Evolutionary conservation across 2,113 vertebrate genomes (phyloP).

Genomic region (Perca schrenkii): DNA sequence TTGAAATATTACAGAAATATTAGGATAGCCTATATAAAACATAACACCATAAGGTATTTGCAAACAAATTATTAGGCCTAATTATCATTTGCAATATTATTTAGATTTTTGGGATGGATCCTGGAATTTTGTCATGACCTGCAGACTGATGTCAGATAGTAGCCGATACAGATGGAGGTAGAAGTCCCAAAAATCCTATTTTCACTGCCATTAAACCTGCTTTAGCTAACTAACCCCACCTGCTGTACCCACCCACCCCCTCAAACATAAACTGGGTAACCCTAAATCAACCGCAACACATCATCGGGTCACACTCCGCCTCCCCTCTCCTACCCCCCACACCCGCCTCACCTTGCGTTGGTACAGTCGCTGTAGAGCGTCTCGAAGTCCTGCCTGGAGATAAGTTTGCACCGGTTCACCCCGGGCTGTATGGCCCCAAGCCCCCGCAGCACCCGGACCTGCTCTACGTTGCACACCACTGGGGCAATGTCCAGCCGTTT

Average conservation of each 20-base stretch:
- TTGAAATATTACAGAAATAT: not conserved
- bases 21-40: not conserved
- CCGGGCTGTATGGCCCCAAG: constrained; percentile 97
- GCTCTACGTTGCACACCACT: constrained; percentile 98
- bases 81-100: not conserved
- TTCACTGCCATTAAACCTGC: not conserved
- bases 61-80: not conserved
- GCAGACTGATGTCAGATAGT: not conserved
- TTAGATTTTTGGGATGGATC: constrained; percentile 5
- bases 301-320: not conserved
- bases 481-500: constrained; percentile 96
- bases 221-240: constrained; percentile 28
- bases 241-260: constrained; percentile 31
- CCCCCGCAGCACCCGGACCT: constrained; percentile 95
- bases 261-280: not conserved
- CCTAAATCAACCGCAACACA: not conserved
- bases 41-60: not conserved
- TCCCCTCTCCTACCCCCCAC: not conserved
- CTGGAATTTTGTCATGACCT: not conserved
- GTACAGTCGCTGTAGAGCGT: constrained; percentile 97
- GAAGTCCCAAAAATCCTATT: not conserved
- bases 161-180: not conserved
- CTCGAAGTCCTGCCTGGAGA: constrained; percentile 97
- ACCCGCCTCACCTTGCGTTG: constrained; percentile 89
- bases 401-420: constrained; percentile 98